Evolutionary conservation across 2,888 invertebrate species (phyloP).

Genomic region (Mimas tiliae): DNA sequence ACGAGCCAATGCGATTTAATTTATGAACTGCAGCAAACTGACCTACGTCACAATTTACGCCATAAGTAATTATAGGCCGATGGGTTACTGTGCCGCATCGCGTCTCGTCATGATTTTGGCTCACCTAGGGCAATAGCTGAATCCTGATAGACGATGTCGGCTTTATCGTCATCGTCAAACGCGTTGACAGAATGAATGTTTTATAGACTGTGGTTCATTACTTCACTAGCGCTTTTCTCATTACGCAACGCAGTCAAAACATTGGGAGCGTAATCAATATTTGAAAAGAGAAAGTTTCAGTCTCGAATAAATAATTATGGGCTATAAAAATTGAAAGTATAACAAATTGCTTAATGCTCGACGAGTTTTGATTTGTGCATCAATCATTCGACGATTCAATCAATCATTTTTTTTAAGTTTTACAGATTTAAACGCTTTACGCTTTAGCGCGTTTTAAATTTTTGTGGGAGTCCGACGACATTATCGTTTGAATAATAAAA

Average conservation of each 20-base stretch:
- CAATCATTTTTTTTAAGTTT: slow-evolving; percentile 15
- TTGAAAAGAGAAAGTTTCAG: slow-evolving; percentile 67
- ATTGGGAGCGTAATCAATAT: slow-evolving; percentile 48
- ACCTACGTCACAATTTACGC: too few relatives aligned
- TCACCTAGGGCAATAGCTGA: too few relatives aligned
- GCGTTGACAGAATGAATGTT: neutral
- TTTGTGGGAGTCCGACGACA: neutral
- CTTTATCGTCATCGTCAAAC: neutral
- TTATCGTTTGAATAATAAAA: neutral
- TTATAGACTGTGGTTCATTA: slow-evolving; percentile 33
- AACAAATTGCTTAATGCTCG: slow-evolving; percentile 63
- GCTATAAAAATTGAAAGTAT: slow-evolving; percentile 67
- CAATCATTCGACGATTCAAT: slow-evolving; percentile 46
- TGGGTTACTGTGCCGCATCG: too few relatives aligned
- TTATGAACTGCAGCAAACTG: too few relatives aligned
- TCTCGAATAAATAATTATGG: slow-evolving; percentile 61
- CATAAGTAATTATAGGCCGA: too few relatives aligned
- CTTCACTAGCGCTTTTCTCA: slow-evolving; percentile 42
- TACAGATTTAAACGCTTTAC: neutral
- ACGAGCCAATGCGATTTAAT: too few relatives aligned
- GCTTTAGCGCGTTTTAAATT: neutral
- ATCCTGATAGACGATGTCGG: too few relatives aligned
- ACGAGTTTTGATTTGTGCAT: slow-evolving; percentile 52
- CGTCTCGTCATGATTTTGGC: too few relatives aligned
- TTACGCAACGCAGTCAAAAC: slow-evolving; percentile 42